Evolutionary conservation across 1,140 invertebrate species (phyloP), one percentile per base, ranked within the genome.

Genomic region (Monochamus saltuarius): DNA sequence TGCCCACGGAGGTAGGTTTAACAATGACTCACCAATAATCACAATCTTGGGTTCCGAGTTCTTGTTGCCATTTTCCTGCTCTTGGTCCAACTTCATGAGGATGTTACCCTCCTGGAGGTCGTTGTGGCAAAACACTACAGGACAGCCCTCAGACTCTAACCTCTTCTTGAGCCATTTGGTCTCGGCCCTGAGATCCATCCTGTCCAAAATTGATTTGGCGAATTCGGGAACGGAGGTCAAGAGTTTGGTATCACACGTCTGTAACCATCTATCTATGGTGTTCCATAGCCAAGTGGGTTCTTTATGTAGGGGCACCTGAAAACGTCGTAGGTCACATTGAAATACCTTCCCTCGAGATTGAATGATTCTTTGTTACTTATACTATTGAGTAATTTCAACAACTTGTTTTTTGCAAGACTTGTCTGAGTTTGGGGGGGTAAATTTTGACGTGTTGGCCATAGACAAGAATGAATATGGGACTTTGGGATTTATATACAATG

Each of bases 41-140:
- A 75, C 70, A 13, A 77, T 38, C 46, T 70, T 55, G 11, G 68
- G 57, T n/a, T 71, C 71, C 10, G 22, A 29, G 22, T 72, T 69
- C 42, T 67, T 61, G 49, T 74, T 69, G 11, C 68, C 69, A 56
- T 73, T 71, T 35, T 75, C 69, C 43, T 68, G 67, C 14, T 66
- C 76, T 2, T 53, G 29, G 63, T 84, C 85, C 71, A 83, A 79
- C 13, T 79, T 70, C 7, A 86, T 63, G 0, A 87, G 72, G 56
- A 87, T 86, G 69, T 87, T 83, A 29, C 96, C 97, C 84, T 97
- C 94, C 78, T 99, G 96, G 75, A 98, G 82, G 74, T 99, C 97
- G 77, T 99, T 99, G 78, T 99, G 97, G 73, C 94, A 97, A 77
- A 99, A 99, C 0, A 95, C 88, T 1, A 98, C 92, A 0, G 93